Evolutionary conservation across 2,113 vertebrate species (phyloP), one percentile per base, ranked within the genome.

Genomic region (Hystrix cristata): DNA sequence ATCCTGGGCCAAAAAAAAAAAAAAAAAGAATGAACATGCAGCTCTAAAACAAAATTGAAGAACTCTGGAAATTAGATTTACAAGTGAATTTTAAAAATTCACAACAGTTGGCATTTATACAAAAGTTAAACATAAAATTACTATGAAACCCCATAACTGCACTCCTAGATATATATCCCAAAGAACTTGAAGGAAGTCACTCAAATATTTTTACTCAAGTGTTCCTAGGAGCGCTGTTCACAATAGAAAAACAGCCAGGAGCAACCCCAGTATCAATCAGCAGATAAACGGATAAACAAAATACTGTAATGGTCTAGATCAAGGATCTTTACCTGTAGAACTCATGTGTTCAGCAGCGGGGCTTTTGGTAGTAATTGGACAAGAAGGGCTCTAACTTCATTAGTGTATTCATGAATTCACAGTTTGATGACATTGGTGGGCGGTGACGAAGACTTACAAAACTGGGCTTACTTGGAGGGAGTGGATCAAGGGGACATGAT

Each of bases 51-150:
- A 72, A 31, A 96, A 43, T 67, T 2, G 3, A 69, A 78, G 51
- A n/a, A 88, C 11, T 55, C 51, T 87, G 74, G 55, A 94, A 87
- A 91, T 60, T 72, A 62, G 79, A 34, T 43, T 95, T 84, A 8
- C 25, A 55, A n/a, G 5, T 82, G 3, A 74, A 51, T 51, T 69
- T 72, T 29, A 27, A 83, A 65, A 62, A 74, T 51, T 76, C 12
- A 72, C 76, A n/a, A 14, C 16, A 38, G 10, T 81, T 64, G 85
- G 21, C 38, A 46, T 15, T n/a, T 92, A 71, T 38, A 88, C 48
- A 76, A 57, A 82, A 51, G 31, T 95, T 80, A 64, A 65, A 87
- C 19, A 60, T 19, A 53, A 8, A 62, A n/a, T 64, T 18, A 18
- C 29, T 59, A 38, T 12, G 51, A 38, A 59, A 65, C 38, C 31